Evolutionary conservation across 2,888 invertebrate species (phyloP), one percentile per base, ranked within the genome.

Genomic region (Camptogramma bilineatum): DNA sequence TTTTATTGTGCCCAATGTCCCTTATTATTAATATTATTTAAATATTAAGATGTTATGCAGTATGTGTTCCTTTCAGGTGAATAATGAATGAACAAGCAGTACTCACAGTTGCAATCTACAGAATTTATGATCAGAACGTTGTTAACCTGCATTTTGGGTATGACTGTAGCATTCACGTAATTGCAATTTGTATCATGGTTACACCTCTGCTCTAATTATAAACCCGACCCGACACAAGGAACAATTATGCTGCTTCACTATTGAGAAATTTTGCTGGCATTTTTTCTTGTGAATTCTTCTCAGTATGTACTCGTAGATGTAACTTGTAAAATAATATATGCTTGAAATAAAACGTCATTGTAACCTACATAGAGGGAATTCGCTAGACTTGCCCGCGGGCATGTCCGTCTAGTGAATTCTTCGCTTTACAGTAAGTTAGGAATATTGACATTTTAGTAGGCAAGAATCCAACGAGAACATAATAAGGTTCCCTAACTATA

Each of bases 111-210:
- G 47, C 24, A 42, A 51, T 57, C 24, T 60, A 44, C 13, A 44
- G 18, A 65, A 65, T 65, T 61, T 65, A 62, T 62, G 53, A 53
- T 46, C 60, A 24, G 46, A 57, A 61, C 57, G 61, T 53, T 62
- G 53, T 50, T 57, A 58, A 39, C 47, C 56, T 52, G 60, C 52
- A 52, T 66, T 62, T 66, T 31, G 54, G 62, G 17, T 62, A 58
- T 19, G 52, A 47, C 54, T 66, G 58, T 54, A 55, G 52, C 66
- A 54, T 66, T 62, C 66, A 59, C 66, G 62, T 66, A 62, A 58
- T 62, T 58, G 62, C 66, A 66, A 58, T 62, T 66, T 66, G 66
- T 66, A 62, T 59, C 62, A 44, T 58, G 55, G 55, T 18, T 28
- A 53, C 54, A 66, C 51, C 62, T 66, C 62, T 13, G 51, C 51